Evolutionary conservation across 1,140 invertebrate species (phyloP).

Genomic region (Cherax quadricarinatus): DNA sequence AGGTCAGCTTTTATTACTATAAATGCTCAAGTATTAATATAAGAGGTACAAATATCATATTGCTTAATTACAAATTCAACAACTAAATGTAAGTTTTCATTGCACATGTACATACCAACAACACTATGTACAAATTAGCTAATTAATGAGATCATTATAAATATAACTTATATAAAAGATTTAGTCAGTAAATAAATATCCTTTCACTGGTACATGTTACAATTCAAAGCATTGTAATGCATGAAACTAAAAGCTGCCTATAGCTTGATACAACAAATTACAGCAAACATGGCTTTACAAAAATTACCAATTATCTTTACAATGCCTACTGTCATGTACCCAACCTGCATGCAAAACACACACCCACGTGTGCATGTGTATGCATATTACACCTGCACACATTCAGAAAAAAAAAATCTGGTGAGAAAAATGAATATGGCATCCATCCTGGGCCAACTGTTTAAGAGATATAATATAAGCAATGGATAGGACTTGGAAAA

Average conservation of each 20-base stretch:
- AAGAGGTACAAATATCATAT: not conserved
- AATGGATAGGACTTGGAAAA: too few relatives aligned
- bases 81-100: not conserved
- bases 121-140: constrained; percentile 1
- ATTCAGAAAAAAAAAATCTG: too few relatives aligned
- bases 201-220: not conserved
- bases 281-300: not conserved
- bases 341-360: too few relatives aligned
- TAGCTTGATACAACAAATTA: not conserved
- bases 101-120: not conserved
- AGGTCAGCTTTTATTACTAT: not conserved
- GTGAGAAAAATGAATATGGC: too few relatives aligned
- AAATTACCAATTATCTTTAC: too few relatives aligned
- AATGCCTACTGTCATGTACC: too few relatives aligned
- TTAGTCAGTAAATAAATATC: not conserved
- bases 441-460: too few relatives aligned
- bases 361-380: too few relatives aligned
- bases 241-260: not conserved
- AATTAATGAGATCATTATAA: constrained; percentile 10
- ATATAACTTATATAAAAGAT: not conserved
- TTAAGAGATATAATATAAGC: too few relatives aligned
- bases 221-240: not conserved
- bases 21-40: not conserved
- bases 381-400: too few relatives aligned
- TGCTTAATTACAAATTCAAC: not conserved